These are phyloP conservation scores for Zaprionus obscuricornis DNA, from an alignment of 2,888 invertebrate species.

Conservation along the genomic window DNA sequence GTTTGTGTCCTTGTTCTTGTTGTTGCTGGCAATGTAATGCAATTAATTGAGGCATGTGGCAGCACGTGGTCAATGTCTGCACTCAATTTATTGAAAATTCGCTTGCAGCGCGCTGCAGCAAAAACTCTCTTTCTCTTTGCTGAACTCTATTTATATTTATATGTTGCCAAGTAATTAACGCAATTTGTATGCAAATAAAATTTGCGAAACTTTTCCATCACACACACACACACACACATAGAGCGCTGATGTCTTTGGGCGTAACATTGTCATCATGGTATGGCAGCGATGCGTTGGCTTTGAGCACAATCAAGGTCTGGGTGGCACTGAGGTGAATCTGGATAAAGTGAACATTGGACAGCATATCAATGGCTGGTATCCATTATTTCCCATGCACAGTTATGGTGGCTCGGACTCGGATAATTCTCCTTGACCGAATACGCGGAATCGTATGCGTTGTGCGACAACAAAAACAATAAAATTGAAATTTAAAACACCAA, in stretches of 20 bases:
- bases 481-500: slow-evolving; percentile 59
- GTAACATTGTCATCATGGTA: slow-evolving; percentile 94
- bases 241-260: slow-evolving; percentile 90
- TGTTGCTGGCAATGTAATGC: slow-evolving; percentile 51
- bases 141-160: slow-evolving; percentile 43
- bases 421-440: slow-evolving; percentile 84
- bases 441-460: slow-evolving; percentile 46
- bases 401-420: slow-evolving; percentile 88
- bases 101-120: slow-evolving; percentile 13
- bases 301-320: slow-evolving; percentile 91
- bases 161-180: slow-evolving; percentile 46
- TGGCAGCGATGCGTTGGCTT: slow-evolving; percentile 96
- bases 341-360: slow-evolving; percentile 90
- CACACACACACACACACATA: slow-evolving; percentile 56
- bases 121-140: no score
- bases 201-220: slow-evolving; percentile 6
- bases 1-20: slow-evolving; percentile 9
- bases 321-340: slow-evolving; percentile 93
- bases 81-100: no score
- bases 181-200: slow-evolving; percentile 61
- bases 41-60: slow-evolving; percentile 49
- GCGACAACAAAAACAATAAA: slow-evolving; percentile 51
- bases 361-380: slow-evolving; percentile 95
- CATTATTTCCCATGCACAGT: slow-evolving; percentile 93
- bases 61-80: slow-evolving; percentile 26